Evolutionary conservation across 2,888 invertebrate species (phyloP).

Genomic region (Matsumyia berberina): DNA sequence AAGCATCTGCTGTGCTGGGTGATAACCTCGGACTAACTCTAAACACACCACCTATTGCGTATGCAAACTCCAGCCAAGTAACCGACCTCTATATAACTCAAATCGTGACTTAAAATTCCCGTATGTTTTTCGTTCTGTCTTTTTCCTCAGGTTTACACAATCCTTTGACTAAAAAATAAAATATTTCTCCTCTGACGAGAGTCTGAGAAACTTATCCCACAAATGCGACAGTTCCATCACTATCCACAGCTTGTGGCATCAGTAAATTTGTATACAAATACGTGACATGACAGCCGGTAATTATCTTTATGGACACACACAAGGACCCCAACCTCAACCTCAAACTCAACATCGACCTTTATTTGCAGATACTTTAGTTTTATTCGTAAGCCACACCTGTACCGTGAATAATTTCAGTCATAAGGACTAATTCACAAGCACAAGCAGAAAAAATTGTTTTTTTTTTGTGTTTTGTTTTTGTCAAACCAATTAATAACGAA

Average conservation of each 20-base stretch:
- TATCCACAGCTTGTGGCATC: not conserved
- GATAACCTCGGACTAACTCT: no score
- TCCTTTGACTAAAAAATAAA: no score
- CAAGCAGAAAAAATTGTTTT: constrained; percentile 22
- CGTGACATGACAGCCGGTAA: constrained; percentile 3
- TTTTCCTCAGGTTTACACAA: no score
- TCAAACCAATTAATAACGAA: constrained; percentile 65
- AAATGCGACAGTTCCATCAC: not conserved
- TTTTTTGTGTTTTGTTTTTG: constrained; percentile 3
- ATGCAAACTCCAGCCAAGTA: no score
- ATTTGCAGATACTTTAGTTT: constrained; percentile 13
- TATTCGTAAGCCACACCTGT: constrained; percentile 39
- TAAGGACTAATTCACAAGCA: not conserved
- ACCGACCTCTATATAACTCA: no score
- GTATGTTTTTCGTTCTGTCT: no score
- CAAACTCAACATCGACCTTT: not conserved
- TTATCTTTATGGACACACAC: constrained; percentile 32
- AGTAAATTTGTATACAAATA: constrained; percentile 10
- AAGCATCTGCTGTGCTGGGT: no score
- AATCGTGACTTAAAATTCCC: no score
- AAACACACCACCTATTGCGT: no score
- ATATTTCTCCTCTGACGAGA: not conserved
- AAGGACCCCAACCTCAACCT: not conserved
- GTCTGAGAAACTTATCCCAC: not conserved
- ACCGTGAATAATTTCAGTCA: constrained; percentile 22